Evolutionary conservation across 2,113 vertebrate genomes (phyloP), one percentile per base, ranked within the genome.

Genomic region (Oreochromis aureus): DNA sequence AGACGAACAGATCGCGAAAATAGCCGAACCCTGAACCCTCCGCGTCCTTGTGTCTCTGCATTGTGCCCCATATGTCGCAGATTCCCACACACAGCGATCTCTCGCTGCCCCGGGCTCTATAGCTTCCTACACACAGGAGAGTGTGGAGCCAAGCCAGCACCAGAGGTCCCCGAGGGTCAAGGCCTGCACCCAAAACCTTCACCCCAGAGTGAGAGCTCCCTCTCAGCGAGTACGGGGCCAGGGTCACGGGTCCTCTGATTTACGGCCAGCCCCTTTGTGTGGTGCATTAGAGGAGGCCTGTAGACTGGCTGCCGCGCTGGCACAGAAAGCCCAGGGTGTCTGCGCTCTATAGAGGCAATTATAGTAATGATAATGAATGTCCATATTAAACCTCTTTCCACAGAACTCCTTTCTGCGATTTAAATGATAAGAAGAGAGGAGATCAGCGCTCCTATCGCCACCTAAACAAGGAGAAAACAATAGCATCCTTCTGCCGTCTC

Each of bases 11-110:
- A 46, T 18, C 22, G 5, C 8, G 32, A 39, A 85, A 79, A 19
- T 54, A 27, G 48, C 78, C 69, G n/a, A 22, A 3, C 13, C 3
- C 18, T 85, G 84, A 91, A 86, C 86, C 84, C 89, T 56, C 15
- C 4, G 69, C 30, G 27, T 91, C 80, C 80, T 55, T 63, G 85
- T 87, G 88, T 85, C 83, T 86, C 94, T 69, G 82, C 85, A 85
- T 93, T 88, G 81, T 55, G 58, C 56, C 87, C 95, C 95, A 94
- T 94, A 95, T 94, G 95, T 90, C 85, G 32, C 90, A 93, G 91
- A 96, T 96, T 96, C 96, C 95, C 96, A 96, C 96, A 96, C 95
- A 97, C 95, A 87, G 93, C 55, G 93, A 86, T 81, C 69, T 82
- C 12, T 22, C 36, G 79, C 79, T 82, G 87, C 92, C 90, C 85